Percentiles rank a stretch among this genome's conserved stretches.
phyloP scores from a whole-genome alignment of 2,113 vertebrate genomes.

The Oryzias javanicus region DNA sequence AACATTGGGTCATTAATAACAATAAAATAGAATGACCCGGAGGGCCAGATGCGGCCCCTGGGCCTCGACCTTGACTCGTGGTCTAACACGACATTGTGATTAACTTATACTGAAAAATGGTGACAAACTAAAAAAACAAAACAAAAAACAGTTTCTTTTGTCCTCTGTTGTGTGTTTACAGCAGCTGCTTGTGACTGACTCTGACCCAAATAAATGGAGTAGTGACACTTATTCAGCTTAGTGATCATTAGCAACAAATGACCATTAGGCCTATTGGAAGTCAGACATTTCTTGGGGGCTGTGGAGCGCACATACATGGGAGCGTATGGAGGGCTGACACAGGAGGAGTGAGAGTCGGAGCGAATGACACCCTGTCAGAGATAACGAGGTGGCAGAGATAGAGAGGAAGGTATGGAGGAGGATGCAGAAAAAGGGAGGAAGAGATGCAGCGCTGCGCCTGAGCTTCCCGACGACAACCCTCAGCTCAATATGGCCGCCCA shows the following conservation, averaged over 20 bases:
- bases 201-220: conserved; percentile 63
- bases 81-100: conserved; percentile 13
- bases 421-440: conserved; percentile 52
- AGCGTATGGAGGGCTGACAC: conserved; percentile 66
- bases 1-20: too few relatives aligned
- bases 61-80: too few relatives aligned
- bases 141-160: conserved; percentile 31
- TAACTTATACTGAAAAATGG: conserved; percentile 27
- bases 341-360: conserved; percentile 69
- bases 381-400: conserved; percentile 77
- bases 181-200: conserved; percentile 31
- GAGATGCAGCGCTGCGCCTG: conserved; percentile 57
- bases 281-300: conserved; percentile 52
- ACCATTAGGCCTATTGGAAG: conserved; percentile 72
- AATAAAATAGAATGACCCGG: too few relatives aligned
- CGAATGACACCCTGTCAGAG: conserved; percentile 75
- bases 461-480: conserved; percentile 71
- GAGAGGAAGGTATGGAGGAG: conserved; percentile 71
- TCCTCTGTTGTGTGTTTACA: conserved; percentile 46
- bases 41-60: too few relatives aligned
- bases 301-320: conserved; percentile 63
- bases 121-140: conserved; percentile 47
- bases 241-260: conserved; percentile 72
- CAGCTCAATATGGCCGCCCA: conserved; percentile 80
- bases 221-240: conserved; percentile 68